phyloP scores from a whole-genome alignment of 2,797 vertebrate genomes.

The Chloroceryle amazona region DNA sequence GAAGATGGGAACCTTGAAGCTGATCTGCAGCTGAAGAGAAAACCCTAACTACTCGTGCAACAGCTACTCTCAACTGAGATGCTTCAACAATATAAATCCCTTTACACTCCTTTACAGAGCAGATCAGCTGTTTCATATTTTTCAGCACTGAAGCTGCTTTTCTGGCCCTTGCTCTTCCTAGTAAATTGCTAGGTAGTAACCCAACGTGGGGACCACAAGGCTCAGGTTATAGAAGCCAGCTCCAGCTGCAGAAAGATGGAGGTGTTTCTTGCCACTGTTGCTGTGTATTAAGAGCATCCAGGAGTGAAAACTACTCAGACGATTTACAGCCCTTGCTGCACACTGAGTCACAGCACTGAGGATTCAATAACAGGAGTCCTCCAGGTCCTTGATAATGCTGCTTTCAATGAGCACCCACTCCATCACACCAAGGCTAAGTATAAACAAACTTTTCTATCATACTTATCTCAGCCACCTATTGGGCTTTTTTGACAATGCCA shows the following conservation, averaged over 20 bases:
- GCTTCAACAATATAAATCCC: background rate
- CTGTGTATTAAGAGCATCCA: slow-evolving; percentile 17
- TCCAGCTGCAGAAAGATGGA: background rate
- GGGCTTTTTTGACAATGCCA: background rate
- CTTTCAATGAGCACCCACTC: slow-evolving; percentile 64
- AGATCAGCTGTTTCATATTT: background rate
- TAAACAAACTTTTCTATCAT: slow-evolving; percentile 50
- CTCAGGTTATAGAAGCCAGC: background rate
- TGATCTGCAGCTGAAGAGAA: background rate
- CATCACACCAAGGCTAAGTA: slow-evolving; percentile 38
- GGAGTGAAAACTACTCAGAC: slow-evolving; percentile 49
- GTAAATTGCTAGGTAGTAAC: background rate
- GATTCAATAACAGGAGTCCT: slow-evolving; percentile 61
- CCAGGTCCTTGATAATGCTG: slow-evolving; percentile 59
- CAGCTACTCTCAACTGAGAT: background rate
- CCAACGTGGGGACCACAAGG: background rate
- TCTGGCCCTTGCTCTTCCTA: background rate
- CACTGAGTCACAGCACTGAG: slow-evolving; percentile 38
- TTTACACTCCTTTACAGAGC: background rate
- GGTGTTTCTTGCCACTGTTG: slow-evolving; percentile 1
- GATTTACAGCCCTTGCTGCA: slow-evolving; percentile 64
- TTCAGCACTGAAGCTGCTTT: background rate
- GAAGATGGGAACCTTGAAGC: background rate
- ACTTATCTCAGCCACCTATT: background rate
- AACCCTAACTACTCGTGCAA: background rate